Percentiles rank a stretch among this genome's conserved stretches.
Evolutionary conservation across 2,888 invertebrate genomes (phyloP).

Genomic region (Stictocephala bisonia): DNA sequence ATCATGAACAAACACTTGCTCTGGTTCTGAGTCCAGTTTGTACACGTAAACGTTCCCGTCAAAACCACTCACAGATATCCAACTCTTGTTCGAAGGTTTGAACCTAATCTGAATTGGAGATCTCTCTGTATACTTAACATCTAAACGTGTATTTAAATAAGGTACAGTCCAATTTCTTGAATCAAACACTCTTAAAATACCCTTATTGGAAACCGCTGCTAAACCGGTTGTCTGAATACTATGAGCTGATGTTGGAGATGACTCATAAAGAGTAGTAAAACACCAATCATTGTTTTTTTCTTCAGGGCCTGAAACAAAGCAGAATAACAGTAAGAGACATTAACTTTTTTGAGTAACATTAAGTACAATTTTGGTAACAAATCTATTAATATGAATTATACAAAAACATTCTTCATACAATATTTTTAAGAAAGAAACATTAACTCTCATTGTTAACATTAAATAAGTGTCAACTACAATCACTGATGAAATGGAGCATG

Average conservation of each 20-base stretch:
- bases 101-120: slow-evolving; percentile 20
- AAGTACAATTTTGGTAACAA: too few relatives aligned
- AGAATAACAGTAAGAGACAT: too few relatives aligned
- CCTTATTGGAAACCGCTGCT: slow-evolving; percentile 23
- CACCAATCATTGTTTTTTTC: neutral
- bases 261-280: slow-evolving; percentile 4
- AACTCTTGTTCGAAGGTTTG: slow-evolving; percentile 24
- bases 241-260: neutral
- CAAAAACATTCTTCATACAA: too few relatives aligned
- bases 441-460: too few relatives aligned
- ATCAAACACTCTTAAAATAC: slow-evolving; percentile 31
- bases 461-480: too few relatives aligned
- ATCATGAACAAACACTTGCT: slow-evolving; percentile 40
- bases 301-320: neutral
- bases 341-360: too few relatives aligned
- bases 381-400: too few relatives aligned
- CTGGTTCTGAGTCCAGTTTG: neutral
- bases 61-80: slow-evolving; percentile 40
- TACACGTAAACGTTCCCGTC: slow-evolving; percentile 45
- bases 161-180: slow-evolving; percentile 33
- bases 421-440: too few relatives aligned
- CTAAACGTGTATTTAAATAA: neutral
- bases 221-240: neutral
- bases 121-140: neutral
- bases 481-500: too few relatives aligned